Percentiles rank a stretch among this genome's conserved stretches.
phyloP scores from a whole-genome alignment of 2,888 invertebrate species.

The Nemapogon koenigi region DNA sequence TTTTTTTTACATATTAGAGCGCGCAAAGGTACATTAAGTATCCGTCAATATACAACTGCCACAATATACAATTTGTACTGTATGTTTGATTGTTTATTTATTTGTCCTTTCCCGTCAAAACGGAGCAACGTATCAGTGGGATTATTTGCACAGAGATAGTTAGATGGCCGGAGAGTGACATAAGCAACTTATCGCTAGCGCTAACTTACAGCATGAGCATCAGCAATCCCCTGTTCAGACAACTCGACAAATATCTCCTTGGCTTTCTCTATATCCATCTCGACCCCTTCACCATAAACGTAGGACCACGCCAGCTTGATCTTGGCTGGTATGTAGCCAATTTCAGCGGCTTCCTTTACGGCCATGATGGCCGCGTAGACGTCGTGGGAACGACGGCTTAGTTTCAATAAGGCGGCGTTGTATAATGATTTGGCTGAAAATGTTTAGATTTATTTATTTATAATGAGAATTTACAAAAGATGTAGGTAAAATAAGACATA shows the following conservation, averaged over 20 bases:
- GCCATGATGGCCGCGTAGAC: slow-evolving; percentile 77
- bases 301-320: slow-evolving; percentile 89
- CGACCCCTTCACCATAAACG: slow-evolving; percentile 81
- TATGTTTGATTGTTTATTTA: no score
- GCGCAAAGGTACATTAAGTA: no score
- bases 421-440: slow-evolving; percentile 75
- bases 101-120: no score
- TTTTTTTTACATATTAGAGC: no score
- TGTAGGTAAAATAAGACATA: no score
- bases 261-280: slow-evolving; percentile 79
- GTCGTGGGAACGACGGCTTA: slow-evolving; percentile 78
- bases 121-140: no score
- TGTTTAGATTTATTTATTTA: slow-evolving; percentile 10
- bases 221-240: slow-evolving; percentile 78
- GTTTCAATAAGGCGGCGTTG: slow-evolving; percentile 71
- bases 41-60: no score
- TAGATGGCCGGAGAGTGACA: no score
- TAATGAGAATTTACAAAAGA: neutral
- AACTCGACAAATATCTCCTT: slow-evolving; percentile 77
- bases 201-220: slow-evolving; percentile 83
- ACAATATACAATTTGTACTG: no score
- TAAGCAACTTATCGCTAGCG: neutral
- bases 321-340: slow-evolving; percentile 82
- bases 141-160: no score
- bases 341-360: slow-evolving; percentile 78